Evolutionary conservation across 92 coral and sea anemone species (phyloP).

Genomic region (Bergia sp.): DNA sequence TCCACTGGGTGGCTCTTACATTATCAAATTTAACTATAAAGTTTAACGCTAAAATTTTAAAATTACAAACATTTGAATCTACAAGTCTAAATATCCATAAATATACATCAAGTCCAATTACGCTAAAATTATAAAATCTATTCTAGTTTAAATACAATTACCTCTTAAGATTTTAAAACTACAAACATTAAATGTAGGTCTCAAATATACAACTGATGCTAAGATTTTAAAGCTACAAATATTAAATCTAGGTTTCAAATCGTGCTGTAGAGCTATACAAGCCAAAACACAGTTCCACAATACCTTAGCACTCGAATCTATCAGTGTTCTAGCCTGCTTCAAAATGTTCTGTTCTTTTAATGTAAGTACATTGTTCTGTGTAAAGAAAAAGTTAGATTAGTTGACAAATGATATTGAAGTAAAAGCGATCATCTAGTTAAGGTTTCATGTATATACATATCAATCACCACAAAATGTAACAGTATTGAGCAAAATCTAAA

Average conservation of each 20-base stretch:
- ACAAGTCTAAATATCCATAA: no score
- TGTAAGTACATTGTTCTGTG: slow-evolving; percentile 64
- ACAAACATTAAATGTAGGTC: no score
- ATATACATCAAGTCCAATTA: no score
- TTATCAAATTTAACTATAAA: no score
- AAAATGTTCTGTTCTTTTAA: slow-evolving; percentile 75
- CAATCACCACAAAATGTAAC: background rate
- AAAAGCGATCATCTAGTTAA: background rate
- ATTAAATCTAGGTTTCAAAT: background rate
- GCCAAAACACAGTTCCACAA: background rate
- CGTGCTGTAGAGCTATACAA: background rate
- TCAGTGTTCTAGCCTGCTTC: slow-evolving; percentile 73
- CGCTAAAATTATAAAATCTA: no score
- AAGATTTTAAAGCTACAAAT: no score
- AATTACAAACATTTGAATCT: no score
- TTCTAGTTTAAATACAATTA: no score
- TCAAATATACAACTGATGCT: no score
- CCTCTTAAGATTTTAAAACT: no score
- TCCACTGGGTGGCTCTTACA: no score
- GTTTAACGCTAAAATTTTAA: no score
- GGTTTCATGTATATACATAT: background rate
- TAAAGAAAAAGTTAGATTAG: background rate
- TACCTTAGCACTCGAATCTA: slow-evolving; percentile 80
- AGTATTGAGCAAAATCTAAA: background rate
- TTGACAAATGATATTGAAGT: background rate